A percentile compares a stretch with the other conserved stretches of the same genome.
Conservation (phyloP, 2,113 vertebrate species). For the Upupa epops region DNA sequence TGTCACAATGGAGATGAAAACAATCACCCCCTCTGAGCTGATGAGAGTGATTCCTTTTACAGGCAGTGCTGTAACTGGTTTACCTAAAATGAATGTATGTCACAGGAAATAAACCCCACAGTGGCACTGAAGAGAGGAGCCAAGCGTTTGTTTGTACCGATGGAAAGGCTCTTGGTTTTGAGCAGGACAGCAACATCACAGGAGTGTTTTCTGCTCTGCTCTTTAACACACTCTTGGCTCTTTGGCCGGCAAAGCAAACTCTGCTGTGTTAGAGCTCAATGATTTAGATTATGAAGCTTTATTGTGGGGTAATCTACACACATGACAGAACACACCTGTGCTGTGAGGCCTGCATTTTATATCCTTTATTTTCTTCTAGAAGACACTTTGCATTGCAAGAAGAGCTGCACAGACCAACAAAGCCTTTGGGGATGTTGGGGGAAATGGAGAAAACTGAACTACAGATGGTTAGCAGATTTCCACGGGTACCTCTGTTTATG, state of each 20-base stretch:
- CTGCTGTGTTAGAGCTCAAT: background rate
- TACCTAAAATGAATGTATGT: slow-evolving; percentile 39
- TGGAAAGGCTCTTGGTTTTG: background rate
- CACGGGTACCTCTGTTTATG: background rate
- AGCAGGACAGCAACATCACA: background rate
- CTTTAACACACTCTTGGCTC: background rate
- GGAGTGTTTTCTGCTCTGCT: background rate
- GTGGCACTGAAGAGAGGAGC: slow-evolving; percentile 5
- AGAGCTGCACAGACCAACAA: background rate
- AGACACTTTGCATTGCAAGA: background rate
- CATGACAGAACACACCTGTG: background rate
- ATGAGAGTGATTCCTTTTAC: slow-evolving; percentile 55
- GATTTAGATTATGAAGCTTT: background rate
- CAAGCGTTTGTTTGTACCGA: slow-evolving; percentile 4
- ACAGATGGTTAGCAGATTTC: background rate
- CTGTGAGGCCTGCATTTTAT: too few species aligned
- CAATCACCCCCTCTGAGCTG: slow-evolving; percentile 29
- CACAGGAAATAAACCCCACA: slow-evolving; percentile 31
- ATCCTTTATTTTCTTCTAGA: background rate
- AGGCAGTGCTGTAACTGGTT: slow-evolving; percentile 35
- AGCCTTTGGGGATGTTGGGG: background rate
- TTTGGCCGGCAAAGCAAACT: background rate
- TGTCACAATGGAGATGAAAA: slow-evolving; percentile 49
- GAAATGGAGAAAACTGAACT: background rate
- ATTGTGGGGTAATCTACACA: background rate